Evolutionary conservation across 2,888 invertebrate genomes (phyloP).

Genomic region (Cryptocheilus praepositus): DNA sequence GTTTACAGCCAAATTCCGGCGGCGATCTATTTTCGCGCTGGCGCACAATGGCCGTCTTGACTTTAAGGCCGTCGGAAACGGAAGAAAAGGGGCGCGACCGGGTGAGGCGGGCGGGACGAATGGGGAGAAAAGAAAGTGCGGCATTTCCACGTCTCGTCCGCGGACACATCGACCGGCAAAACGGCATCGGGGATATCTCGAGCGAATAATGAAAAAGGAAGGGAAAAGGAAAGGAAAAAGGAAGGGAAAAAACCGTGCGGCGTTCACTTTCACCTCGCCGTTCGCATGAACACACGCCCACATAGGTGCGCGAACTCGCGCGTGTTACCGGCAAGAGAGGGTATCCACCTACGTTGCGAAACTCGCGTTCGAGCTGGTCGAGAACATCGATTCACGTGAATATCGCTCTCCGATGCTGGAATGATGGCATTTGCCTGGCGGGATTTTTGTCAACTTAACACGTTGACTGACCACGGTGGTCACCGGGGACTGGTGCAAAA

Average conservation of each 20-base stretch:
- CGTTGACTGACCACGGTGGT: too few relatives aligned
- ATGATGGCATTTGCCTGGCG: constrained; percentile 3
- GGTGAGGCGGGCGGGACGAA: too few relatives aligned
- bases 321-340: not conserved
- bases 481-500: too few relatives aligned
- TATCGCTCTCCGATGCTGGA: constrained; percentile 11
- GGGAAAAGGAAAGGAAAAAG: too few relatives aligned
- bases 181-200: constrained; percentile 4
- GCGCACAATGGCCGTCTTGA: not conserved
- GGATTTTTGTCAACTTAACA: too few relatives aligned
- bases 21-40: constrained; percentile 32
- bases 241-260: not conserved
- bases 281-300: too few relatives aligned
- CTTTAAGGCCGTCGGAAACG: constrained; percentile 5
- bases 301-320: not conserved
- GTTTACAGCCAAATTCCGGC: constrained; percentile 25
- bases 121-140: not conserved
- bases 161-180: not conserved
- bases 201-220: not conserved
- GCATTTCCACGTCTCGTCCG: constrained; percentile 6
- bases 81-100: not conserved
- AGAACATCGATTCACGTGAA: constrained; percentile 22
- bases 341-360: not conserved
- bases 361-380: too few relatives aligned
- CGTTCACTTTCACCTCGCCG: constrained; percentile 6